Evolutionary conservation across 1,140 invertebrate genomes (phyloP).

Genomic region (Pseudobourletiella spinata): DNA sequence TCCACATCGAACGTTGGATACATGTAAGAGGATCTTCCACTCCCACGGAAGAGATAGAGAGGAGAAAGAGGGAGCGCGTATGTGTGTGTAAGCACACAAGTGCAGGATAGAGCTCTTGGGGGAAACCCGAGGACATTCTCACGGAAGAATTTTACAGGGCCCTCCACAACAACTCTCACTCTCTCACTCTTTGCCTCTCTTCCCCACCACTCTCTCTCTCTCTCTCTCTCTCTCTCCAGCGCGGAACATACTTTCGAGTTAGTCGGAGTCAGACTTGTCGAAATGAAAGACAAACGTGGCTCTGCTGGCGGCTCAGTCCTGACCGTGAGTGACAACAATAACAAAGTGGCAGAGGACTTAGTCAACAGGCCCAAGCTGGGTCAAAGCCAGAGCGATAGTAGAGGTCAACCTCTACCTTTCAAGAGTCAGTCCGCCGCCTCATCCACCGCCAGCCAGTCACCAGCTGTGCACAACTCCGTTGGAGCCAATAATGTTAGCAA

Average conservation of each 20-base stretch:
- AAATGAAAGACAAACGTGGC: slow-evolving; percentile 22
- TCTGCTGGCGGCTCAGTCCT: slow-evolving; percentile 7
- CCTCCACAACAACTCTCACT: not conserved
- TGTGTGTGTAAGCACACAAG: too few species aligned
- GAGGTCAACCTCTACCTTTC: slow-evolving; percentile 4
- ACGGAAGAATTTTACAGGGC: not conserved
- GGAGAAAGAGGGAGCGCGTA: slow-evolving; percentile 6
- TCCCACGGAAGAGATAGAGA: slow-evolving; percentile 1
- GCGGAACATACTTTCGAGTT: slow-evolving; percentile 2
- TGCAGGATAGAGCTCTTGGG: too few species aligned
- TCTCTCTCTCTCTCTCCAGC: not conserved
- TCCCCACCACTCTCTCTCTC: not conserved
- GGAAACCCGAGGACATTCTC: slow-evolving; percentile 10
- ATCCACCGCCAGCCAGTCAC: not conserved
- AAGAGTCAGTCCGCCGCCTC: not conserved
- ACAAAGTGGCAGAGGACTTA: slow-evolving; percentile 6
- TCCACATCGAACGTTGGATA: not conserved
- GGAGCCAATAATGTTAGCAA: not conserved
- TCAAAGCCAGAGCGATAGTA: slow-evolving; percentile 16
- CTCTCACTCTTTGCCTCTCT: not conserved
- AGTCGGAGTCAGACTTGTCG: slow-evolving; percentile 9
- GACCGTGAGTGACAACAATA: slow-evolving; percentile 7
- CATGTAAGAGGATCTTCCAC: not conserved
- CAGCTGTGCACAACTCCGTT: not conserved
- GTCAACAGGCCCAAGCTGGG: slow-evolving; percentile 8